phyloP scores from a whole-genome alignment of 53 echinoderm and acorn worm genomes.

The Temnopleurus reevesii region DNA sequence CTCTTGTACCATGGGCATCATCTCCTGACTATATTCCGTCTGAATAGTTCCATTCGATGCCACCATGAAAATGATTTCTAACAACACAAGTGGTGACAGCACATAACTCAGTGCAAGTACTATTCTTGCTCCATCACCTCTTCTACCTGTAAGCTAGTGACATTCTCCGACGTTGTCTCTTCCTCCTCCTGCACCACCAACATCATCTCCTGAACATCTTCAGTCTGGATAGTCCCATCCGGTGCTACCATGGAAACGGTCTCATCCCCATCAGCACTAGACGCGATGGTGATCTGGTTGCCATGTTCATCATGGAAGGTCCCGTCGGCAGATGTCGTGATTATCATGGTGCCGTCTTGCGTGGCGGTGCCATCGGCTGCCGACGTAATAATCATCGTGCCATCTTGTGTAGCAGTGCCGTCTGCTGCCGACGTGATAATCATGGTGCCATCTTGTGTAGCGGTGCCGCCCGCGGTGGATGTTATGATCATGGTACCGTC shows the following conservation, averaged over 20 bases:
- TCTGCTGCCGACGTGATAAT: slow-evolving; percentile 18
- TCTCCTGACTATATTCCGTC: background rate
- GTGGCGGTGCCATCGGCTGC: background rate
- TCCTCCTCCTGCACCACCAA: slow-evolving; percentile 38
- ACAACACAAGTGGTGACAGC: too few species aligned
- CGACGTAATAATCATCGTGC: slow-evolving; percentile 50
- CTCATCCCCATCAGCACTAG: background rate
- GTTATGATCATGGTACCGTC: slow-evolving; percentile 50
- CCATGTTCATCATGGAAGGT: background rate
- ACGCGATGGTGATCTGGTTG: slow-evolving; percentile 15
- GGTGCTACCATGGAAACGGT: slow-evolving; percentile 53
- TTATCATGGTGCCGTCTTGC: slow-evolving; percentile 44
- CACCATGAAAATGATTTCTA: slow-evolving; percentile 61
- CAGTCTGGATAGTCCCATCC: background rate
- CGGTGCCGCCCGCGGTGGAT: background rate
- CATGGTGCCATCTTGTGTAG: slow-evolving; percentile 25
- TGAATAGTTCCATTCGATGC: background rate
- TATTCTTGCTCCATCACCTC: slow-evolving; percentile 12
- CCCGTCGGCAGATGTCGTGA: background rate
- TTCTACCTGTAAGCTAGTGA: background rate
- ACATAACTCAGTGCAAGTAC: too few species aligned
- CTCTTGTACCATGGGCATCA: slow-evolving; percentile 41
- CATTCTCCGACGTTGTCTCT: background rate
- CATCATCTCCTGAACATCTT: slow-evolving; percentile 40
- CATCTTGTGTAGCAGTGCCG: background rate